phyloP scores from a whole-genome alignment of 2,797 vertebrate genomes.

The Rachycentron canadum region DNA sequence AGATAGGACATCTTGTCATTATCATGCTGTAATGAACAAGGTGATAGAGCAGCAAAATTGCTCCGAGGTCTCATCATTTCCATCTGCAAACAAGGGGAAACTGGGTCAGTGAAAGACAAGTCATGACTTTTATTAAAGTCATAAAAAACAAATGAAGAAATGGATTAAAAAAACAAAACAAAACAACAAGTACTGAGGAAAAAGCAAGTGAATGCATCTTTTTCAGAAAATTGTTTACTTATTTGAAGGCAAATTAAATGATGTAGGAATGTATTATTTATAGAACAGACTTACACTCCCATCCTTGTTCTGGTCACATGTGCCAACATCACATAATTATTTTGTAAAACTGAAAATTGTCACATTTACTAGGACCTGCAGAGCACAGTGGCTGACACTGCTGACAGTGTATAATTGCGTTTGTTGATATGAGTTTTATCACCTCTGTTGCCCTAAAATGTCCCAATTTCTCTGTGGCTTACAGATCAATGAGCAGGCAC shows the following conservation, averaged over 20 bases:
- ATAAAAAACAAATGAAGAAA: background rate
- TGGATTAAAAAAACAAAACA: background rate
- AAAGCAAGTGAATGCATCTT: background rate
- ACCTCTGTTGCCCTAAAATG: background rate
- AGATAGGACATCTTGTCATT: conserved; percentile 57
- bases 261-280: too few relatives aligned
- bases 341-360: too few relatives aligned
- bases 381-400: background rate
- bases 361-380: background rate
- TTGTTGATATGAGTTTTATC: background rate
- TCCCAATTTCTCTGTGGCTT: background rate
- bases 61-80: conserved; percentile 56
- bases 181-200: background rate
- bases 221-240: too few relatives aligned
- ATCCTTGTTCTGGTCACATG: conserved; percentile 21
- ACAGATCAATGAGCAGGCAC: background rate
- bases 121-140: too few relatives aligned
- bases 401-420: background rate
- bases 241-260: too few relatives aligned
- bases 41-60: conserved; percentile 53
- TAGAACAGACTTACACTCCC: conserved; percentile 17
- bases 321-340: too few relatives aligned
- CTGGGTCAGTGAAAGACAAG: conserved; percentile 50
- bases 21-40: conserved; percentile 63
- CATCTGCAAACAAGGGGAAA: conserved; percentile 50